A percentile compares a stretch with the other conserved stretches of the same genome.
Evolutionary conservation across 30 jellyfish, hydroid and myxozoan genomes (phyloP).

Genomic region (Clytia hemisphaerica): DNA sequence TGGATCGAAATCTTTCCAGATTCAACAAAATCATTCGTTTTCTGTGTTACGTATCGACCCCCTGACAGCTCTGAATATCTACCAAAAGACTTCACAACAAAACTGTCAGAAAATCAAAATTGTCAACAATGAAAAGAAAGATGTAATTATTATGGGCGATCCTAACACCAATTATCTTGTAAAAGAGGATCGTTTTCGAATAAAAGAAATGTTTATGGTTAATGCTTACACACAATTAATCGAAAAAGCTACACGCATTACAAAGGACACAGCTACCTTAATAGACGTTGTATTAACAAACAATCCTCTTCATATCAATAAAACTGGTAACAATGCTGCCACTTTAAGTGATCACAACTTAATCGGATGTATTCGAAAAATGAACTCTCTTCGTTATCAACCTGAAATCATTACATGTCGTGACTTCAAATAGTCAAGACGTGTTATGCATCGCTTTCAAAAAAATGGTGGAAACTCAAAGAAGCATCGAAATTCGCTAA

Average conservation of each 20-base stretch:
- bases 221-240: slow-evolving; percentile 38
- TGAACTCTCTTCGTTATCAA: slow-evolving; percentile 14
- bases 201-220: slow-evolving; percentile 26
- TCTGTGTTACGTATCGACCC: slow-evolving; percentile 57
- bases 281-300: slow-evolving; percentile 41
- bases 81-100: slow-evolving; percentile 42
- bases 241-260: slow-evolving; percentile 42
- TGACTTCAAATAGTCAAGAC: background rate
- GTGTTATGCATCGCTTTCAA: too few relatives aligned
- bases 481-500: too few relatives aligned
- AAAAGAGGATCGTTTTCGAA: slow-evolving; percentile 32
- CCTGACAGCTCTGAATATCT: slow-evolving; percentile 33
- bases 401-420: slow-evolving; percentile 31
- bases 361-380: slow-evolving; percentile 37
- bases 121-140: slow-evolving; percentile 34
- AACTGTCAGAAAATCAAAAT: slow-evolving; percentile 25
- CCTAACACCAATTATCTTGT: slow-evolving; percentile 35
- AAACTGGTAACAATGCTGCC: slow-evolving; percentile 40
- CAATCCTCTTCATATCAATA: slow-evolving; percentile 19
- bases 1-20: slow-evolving; percentile 55
- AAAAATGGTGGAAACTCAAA: too few relatives aligned
- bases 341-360: slow-evolving; percentile 31
- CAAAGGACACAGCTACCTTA: slow-evolving; percentile 46
- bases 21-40: slow-evolving; percentile 34
- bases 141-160: slow-evolving; percentile 49